Conservation (phyloP, 2,888 invertebrate genomes). For the Nesidiocoris tenuis region DNA sequence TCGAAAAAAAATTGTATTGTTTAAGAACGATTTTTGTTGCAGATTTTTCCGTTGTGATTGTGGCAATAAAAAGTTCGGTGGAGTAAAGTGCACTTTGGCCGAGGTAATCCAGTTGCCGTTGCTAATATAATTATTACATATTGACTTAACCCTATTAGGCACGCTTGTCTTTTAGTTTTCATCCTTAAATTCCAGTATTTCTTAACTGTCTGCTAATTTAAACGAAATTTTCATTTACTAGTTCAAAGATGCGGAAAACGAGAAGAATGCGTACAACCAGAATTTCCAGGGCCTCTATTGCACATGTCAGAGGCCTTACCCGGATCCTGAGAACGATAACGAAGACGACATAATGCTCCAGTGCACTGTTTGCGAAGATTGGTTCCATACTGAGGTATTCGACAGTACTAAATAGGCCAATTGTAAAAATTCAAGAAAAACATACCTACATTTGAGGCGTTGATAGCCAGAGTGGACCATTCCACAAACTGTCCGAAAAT, state of each 20-base stretch:
- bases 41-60: slow-evolving; percentile 95
- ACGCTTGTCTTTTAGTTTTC: too few species aligned
- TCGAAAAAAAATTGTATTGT: too few species aligned
- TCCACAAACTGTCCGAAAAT: too few species aligned
- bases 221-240: too few species aligned
- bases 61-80: slow-evolving; percentile 76
- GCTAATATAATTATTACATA: neutral
- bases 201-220: too few species aligned
- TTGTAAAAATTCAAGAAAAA: too few species aligned
- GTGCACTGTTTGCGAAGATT: slow-evolving; percentile 95
- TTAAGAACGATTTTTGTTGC: too few species aligned
- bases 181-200: too few species aligned
- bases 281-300: slow-evolving; percentile 94
- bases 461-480: too few species aligned
- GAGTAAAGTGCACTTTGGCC: slow-evolving; percentile 67
- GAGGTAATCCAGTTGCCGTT: slow-evolving; percentile 58
- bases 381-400: slow-evolving; percentile 71
- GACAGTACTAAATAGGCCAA: too few species aligned
- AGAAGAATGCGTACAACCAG: slow-evolving; percentile 80
- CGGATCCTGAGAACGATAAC: slow-evolving; percentile 72
- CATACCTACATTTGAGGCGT: too few species aligned
- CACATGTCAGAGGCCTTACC: slow-evolving; percentile 87
- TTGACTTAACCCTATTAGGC: too few species aligned
- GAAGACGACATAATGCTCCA: slow-evolving; percentile 91
- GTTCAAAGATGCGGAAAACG: slow-evolving; percentile 62